Conservation (phyloP, 2,888 invertebrate genomes). For the Cephus runcator region DNA sequence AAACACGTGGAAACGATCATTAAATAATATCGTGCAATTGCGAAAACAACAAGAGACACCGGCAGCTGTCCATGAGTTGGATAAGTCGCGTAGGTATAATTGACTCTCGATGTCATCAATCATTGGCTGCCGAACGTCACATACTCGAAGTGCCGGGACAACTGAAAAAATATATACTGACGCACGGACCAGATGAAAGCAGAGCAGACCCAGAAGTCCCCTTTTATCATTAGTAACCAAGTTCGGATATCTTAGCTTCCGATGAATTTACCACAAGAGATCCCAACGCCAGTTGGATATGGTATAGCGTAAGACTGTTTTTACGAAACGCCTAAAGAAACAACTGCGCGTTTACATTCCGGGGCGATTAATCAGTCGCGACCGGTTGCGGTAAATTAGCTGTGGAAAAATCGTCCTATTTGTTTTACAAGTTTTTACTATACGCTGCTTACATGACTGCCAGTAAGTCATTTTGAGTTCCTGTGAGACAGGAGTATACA, state of each 20-base stretch:
- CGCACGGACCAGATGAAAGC: slow-evolving; percentile 6
- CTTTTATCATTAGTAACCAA: slow-evolving; percentile 20
- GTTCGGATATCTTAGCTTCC: slow-evolving; percentile 21
- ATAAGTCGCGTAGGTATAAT: slow-evolving; percentile 17
- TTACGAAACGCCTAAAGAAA: slow-evolving; percentile 46
- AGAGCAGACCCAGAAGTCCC: not conserved
- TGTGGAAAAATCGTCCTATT: slow-evolving; percentile 34
- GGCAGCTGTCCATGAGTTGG: not conserved
- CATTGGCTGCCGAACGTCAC: slow-evolving; percentile 24
- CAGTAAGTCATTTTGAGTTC: not conserved
- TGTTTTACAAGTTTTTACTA: slow-evolving; percentile 26
- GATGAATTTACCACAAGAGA: slow-evolving; percentile 39
- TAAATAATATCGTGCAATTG: slow-evolving; percentile 13
- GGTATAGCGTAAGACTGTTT: slow-evolving; percentile 28
- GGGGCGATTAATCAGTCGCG: slow-evolving; percentile 49
- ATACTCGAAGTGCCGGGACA: slow-evolving; percentile 14
- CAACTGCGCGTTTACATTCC: slow-evolving; percentile 43
- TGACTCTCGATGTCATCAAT: slow-evolving; percentile 33
- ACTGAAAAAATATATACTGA: slow-evolving; percentile 38
- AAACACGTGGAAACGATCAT: too few relatives aligned
- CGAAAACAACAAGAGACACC: slow-evolving; percentile 23
- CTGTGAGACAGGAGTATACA: not conserved
- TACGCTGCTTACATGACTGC: not conserved
- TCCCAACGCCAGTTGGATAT: slow-evolving; percentile 3
- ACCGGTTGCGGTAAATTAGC: slow-evolving; percentile 26